A percentile compares a stretch with the other conserved stretches of the same genome.
These are phyloP conservation scores for Agrypnia vestita DNA, from an alignment of 1,140 invertebrate genomes.

Conservation along the genomic window DNA sequence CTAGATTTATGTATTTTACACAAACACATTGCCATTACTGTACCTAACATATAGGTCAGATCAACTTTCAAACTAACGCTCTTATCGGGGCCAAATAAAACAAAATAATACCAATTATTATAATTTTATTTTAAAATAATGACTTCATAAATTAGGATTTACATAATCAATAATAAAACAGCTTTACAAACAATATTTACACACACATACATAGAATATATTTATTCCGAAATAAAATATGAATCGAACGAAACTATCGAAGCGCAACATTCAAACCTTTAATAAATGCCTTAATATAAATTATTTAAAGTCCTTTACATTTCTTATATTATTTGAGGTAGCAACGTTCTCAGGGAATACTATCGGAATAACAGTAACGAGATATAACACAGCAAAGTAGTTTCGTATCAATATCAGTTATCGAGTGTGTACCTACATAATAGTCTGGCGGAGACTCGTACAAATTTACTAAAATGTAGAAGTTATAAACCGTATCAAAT, in stretches of 20 bases:
- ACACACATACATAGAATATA: not conserved
- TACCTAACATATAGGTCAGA: too few species aligned
- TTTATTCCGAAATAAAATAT: not conserved
- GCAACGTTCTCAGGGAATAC: constrained; percentile 56
- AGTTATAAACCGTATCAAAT: constrained; percentile 43
- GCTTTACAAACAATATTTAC: constrained; percentile 46
- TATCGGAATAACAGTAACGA: constrained; percentile 52
- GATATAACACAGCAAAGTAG: constrained; percentile 27
- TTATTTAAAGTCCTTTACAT: not conserved
- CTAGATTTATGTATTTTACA: too few species aligned
- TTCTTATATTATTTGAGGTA: constrained; percentile 48
- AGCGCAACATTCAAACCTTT: constrained; percentile 8
- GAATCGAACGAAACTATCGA: not conserved
- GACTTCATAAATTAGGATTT: constrained; percentile 49
- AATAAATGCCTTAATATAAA: constrained; percentile 32
- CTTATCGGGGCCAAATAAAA: too few species aligned
- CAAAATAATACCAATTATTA: constrained; percentile 19
- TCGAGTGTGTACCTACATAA: not conserved
- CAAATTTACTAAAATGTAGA: constrained; percentile 33
- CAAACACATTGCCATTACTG: too few species aligned
- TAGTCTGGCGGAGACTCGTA: constrained; percentile 35
- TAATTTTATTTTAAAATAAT: constrained; percentile 51
- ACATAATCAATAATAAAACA: constrained; percentile 45
- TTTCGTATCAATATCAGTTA: not conserved
- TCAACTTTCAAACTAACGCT: too few species aligned